Evolutionary conservation across 2,888 invertebrate species (phyloP).

Genomic region (Cryptocephalus primarius): DNA sequence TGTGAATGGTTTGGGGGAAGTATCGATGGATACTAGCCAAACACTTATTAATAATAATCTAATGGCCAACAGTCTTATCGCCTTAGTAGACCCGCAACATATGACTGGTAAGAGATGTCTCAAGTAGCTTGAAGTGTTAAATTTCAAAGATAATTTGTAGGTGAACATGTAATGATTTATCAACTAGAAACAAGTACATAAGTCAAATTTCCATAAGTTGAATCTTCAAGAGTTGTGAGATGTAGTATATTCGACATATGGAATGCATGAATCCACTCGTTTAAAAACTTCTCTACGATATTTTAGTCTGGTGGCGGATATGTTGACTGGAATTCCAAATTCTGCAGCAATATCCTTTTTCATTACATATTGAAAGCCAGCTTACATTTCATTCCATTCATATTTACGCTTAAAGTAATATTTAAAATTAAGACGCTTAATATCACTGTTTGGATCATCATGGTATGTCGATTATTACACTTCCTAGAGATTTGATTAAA

Average conservation of each 20-base stretch:
- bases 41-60: constrained; percentile 42
- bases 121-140: neutral
- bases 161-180: neutral
- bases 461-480: too few species aligned
- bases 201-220: neutral
- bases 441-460: too few species aligned
- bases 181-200: neutral
- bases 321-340: too few species aligned
- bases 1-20: constrained; percentile 62
- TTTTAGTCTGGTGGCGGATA: too few species aligned
- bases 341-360: constrained; percentile 1
- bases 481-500: too few species aligned
- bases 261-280: too few species aligned
- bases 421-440: too few species aligned
- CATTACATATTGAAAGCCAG: neutral
- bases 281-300: too few species aligned
- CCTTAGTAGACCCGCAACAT: constrained; percentile 32
- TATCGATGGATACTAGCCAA: constrained; percentile 57
- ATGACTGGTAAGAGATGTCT: constrained; percentile 11
- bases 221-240: too few species aligned
- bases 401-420: too few species aligned
- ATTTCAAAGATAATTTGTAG: constrained; percentile 1
- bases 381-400: too few species aligned
- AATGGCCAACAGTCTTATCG: constrained; percentile 38
- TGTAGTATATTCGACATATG: too few species aligned